A percentile compares a stretch with the other conserved stretches of the same genome.
phyloP scores from a whole-genome alignment of 2,888 invertebrate genomes.

The Euplagia quadripunctaria region DNA sequence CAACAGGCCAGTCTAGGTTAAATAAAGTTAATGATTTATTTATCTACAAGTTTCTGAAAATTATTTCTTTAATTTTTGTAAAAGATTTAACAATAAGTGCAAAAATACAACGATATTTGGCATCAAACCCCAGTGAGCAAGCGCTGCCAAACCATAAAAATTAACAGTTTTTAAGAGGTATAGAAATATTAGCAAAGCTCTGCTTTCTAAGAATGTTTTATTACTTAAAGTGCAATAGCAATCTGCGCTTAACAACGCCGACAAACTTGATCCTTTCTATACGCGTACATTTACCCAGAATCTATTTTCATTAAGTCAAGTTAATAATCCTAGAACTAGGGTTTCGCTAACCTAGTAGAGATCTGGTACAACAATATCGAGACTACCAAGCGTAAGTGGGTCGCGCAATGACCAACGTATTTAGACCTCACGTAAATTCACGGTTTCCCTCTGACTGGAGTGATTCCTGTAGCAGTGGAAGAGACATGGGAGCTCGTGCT shows the following conservation, averaged over 20 bases:
- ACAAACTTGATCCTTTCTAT: slow-evolving; percentile 27
- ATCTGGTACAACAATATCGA: slow-evolving; percentile 80
- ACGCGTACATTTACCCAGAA: slow-evolving; percentile 30
- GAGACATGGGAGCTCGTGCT: slow-evolving; percentile 61
- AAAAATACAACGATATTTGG: slow-evolving; percentile 32
- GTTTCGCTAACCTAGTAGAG: slow-evolving; percentile 69
- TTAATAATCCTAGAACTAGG: slow-evolving; percentile 73
- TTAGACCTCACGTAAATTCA: slow-evolving; percentile 65
- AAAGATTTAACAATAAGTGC: not conserved
- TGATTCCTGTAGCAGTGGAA: slow-evolving; percentile 52
- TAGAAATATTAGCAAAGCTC: not conserved
- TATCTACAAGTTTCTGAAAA: not conserved
- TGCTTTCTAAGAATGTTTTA: not conserved
- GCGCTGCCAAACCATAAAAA: slow-evolving; percentile 24
- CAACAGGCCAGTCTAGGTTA: no score
- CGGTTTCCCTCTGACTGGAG: slow-evolving; percentile 55
- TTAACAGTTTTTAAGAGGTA: not conserved
- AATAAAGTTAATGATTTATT: not conserved
- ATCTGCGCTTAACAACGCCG: slow-evolving; percentile 14
- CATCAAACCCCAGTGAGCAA: slow-evolving; percentile 15
- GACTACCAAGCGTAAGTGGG: slow-evolving; percentile 77
- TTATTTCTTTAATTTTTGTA: not conserved
- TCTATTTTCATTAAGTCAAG: slow-evolving; percentile 61
- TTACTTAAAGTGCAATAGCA: not conserved
- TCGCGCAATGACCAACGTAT: slow-evolving; percentile 67